Conservation (phyloP, 2,888 invertebrate genomes). For the Cataglyphis rosenhaueri region DNA sequence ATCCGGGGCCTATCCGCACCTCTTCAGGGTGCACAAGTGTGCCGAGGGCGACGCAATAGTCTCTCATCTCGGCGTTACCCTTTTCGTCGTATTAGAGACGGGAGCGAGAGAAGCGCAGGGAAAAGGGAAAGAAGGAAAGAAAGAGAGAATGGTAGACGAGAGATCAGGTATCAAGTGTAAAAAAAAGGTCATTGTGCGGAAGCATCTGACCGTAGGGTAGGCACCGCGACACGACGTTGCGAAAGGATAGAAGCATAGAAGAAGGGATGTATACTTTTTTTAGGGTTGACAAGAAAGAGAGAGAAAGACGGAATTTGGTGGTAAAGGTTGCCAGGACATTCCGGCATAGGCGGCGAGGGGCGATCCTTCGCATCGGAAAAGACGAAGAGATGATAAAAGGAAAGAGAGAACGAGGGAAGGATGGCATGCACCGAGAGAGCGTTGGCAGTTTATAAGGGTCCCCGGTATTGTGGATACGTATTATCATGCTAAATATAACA, state of each 20-base stretch:
- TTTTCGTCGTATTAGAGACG: constrained; percentile 27
- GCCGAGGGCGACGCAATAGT: constrained; percentile 67
- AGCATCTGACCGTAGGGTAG: constrained; percentile 85
- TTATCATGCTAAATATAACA: constrained; percentile 86
- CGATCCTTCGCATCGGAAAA: constrained; percentile 35
- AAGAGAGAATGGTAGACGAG: constrained; percentile 73
- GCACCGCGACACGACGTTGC: constrained; percentile 69
- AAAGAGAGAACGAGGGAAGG: constrained; percentile 57
- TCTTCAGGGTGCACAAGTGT: constrained; percentile 70
- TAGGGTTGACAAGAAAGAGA: constrained; percentile 21
- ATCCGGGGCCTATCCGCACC: constrained; percentile 67
- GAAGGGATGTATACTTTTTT: constrained; percentile 38
- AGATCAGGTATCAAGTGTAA: constrained; percentile 84
- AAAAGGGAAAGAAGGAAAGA: constrained; percentile 40
- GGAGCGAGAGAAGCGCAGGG: constrained; percentile 39
- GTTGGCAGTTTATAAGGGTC: constrained; percentile 85
- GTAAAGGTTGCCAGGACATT: constrained; percentile 62
- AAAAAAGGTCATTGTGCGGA: constrained; percentile 82
- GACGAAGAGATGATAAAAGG: constrained; percentile 55
- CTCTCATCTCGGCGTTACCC: constrained; percentile 44
- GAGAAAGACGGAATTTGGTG: constrained; percentile 50
- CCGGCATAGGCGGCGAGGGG: constrained; percentile 53
- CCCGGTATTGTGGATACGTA: constrained; percentile 83
- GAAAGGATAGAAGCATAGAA: constrained; percentile 53
- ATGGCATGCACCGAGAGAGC: constrained; percentile 75